Evolutionary conservation across 1,140 invertebrate genomes (phyloP).

Genomic region (Octopus sinensis): DNA sequence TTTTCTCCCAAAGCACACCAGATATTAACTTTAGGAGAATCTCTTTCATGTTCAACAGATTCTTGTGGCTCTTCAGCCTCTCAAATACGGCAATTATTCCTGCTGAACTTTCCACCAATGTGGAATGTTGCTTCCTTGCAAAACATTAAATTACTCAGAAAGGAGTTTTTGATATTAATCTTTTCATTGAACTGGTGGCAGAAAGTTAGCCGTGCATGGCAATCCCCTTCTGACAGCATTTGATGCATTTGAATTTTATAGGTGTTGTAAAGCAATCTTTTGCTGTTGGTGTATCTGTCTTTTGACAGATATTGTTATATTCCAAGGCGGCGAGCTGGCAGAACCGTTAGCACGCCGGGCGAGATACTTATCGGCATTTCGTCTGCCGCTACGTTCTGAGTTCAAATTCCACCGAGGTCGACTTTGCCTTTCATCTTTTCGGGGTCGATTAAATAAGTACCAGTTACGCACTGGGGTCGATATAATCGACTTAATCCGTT

Average conservation of each 20-base stretch:
- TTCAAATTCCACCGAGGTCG: no score
- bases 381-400: no score
- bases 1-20: background rate
- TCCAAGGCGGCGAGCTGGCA: no score
- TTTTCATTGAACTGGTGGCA: background rate
- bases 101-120: background rate
- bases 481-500: no score
- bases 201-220: background rate
- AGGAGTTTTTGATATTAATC: background rate
- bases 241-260: background rate
- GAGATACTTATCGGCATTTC: no score
- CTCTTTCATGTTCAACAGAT: background rate
- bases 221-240: background rate
- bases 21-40: constrained; percentile 1
- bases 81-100: background rate
- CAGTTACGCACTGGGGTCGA: no score
- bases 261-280: background rate
- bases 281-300: no score
- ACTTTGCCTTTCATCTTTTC: no score
- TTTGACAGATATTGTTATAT: no score
- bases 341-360: no score
- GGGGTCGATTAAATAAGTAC: no score
- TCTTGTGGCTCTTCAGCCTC: background rate
- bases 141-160: background rate
- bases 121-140: background rate